Evolutionary conservation across 2,113 vertebrate species (phyloP).

Genomic region (Nycticorax nycticorax): DNA sequence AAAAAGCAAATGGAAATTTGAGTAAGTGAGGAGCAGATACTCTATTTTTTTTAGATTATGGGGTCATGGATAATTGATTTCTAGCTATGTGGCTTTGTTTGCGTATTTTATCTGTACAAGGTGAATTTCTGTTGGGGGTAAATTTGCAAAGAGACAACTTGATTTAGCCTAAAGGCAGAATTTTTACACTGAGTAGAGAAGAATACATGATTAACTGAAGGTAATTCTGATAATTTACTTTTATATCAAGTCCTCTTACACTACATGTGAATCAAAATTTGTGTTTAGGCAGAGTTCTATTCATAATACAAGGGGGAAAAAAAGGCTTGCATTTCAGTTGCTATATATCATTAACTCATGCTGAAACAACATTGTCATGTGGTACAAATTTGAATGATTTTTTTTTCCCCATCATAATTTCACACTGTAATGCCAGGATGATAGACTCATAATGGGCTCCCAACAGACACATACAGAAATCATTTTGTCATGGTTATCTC

Average conservation of each 20-base stretch:
- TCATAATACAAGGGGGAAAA: neutral
- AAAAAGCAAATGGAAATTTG: neutral
- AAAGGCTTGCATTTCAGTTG: neutral
- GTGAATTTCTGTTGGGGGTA: neutral
- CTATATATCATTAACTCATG: neutral
- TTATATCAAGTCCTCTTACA: neutral
- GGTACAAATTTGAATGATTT: neutral
- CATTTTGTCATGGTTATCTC: conserved; percentile 62
- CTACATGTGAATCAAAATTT: neutral
- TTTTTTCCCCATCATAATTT: conserved; percentile 16
- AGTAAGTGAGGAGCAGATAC: neutral
- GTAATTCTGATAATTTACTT: neutral
- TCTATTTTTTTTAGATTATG: neutral
- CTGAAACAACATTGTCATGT: neutral
- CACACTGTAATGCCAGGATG: conserved; percentile 32
- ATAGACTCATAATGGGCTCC: conserved; percentile 50
- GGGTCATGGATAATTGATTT: neutral
- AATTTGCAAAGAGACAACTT: neutral
- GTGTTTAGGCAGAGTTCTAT: neutral
- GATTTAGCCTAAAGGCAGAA: neutral
- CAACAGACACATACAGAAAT: conserved; percentile 52
- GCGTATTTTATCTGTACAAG: neutral
- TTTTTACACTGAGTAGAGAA: neutral
- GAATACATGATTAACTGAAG: neutral
- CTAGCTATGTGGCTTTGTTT: neutral